These are phyloP conservation scores for Harpagifer antarcticus DNA, from an alignment of 2,797 vertebrate species.

Conservation along the genomic window DNA sequence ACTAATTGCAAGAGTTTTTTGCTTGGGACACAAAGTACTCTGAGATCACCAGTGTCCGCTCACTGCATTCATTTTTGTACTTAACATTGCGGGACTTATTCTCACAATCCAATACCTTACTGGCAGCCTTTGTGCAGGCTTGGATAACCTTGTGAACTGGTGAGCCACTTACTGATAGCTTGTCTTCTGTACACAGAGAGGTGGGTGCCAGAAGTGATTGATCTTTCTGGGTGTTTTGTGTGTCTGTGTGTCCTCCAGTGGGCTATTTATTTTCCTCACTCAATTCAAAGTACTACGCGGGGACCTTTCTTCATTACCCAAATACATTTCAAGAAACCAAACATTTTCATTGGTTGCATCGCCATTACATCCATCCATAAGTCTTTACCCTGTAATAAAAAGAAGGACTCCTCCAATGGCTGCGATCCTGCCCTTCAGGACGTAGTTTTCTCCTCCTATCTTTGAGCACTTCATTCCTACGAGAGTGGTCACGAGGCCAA, in stretches of 20 bases:
- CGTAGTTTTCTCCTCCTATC: conserved; percentile 83
- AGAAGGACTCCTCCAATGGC: conserved; percentile 83
- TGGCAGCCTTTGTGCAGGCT: conserved; percentile 9
- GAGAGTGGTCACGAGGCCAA: conserved; percentile 84
- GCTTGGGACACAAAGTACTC: background rate
- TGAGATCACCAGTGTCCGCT: background rate
- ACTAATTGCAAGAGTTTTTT: background rate
- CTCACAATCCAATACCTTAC: conserved; percentile 3
- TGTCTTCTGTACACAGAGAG: conserved; percentile 56
- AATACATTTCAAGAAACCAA: background rate
- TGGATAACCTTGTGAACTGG: conserved; percentile 51
- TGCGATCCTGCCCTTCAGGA: conserved; percentile 86
- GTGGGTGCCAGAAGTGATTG: conserved; percentile 14
- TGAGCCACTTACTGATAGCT: conserved; percentile 50
- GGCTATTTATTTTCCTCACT: background rate
- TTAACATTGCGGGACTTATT: background rate
- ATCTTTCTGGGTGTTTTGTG: conserved; percentile 6
- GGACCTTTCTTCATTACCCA: background rate
- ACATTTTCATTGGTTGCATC: background rate
- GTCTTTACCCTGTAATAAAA: conserved; percentile 88
- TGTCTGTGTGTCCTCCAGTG: background rate
- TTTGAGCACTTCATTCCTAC: conserved; percentile 89
- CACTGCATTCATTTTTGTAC: background rate
- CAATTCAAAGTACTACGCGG: background rate
- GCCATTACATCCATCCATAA: background rate